phyloP scores from a whole-genome alignment of 1,140 invertebrate species.

The Drosophila sturtevanti region DNA sequence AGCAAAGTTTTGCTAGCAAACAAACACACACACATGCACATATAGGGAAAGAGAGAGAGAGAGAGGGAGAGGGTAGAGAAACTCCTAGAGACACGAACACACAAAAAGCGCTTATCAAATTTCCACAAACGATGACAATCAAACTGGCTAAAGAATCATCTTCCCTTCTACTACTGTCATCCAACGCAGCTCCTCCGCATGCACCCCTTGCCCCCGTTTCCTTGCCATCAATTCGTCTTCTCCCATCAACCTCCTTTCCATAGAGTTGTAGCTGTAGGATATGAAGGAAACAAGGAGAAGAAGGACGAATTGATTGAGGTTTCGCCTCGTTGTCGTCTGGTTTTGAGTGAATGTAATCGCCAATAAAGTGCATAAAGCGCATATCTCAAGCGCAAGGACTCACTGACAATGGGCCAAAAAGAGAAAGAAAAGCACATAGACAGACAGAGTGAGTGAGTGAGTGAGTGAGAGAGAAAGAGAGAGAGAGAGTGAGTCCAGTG shows the following conservation, averaged over 20 bases:
- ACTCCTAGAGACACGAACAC: slow-evolving; percentile 29
- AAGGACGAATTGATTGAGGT: slow-evolving; percentile 68
- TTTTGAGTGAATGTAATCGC: slow-evolving; percentile 76
- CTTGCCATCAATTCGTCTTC: too few species aligned
- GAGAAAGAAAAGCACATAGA: not conserved
- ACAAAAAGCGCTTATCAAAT: slow-evolving; percentile 79
- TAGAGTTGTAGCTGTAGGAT: slow-evolving; percentile 10
- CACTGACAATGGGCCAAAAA: slow-evolving; percentile 37
- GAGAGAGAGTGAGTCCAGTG: slow-evolving; percentile 10
- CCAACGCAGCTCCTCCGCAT: not conserved
- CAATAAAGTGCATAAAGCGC: slow-evolving; percentile 80
- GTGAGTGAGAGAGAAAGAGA: not conserved
- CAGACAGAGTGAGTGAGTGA: not conserved
- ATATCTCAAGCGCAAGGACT: slow-evolving; percentile 48
- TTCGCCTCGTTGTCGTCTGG: slow-evolving; percentile 43
- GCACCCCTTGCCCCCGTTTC: too few species aligned
- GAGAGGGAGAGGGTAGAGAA: not conserved
- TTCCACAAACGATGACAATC: slow-evolving; percentile 80
- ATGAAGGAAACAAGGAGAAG: not conserved
- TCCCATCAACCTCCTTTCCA: not conserved
- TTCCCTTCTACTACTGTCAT: not conserved
- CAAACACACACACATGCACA: slow-evolving; percentile 43
- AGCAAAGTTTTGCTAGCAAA: slow-evolving; percentile 73
- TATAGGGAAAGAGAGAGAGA: slow-evolving; percentile 17
- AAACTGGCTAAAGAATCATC: slow-evolving; percentile 42